Evolutionary conservation across 1,140 invertebrate genomes (phyloP), one percentile per base, ranked within the genome.

Genomic region (Planococcus citri): DNA sequence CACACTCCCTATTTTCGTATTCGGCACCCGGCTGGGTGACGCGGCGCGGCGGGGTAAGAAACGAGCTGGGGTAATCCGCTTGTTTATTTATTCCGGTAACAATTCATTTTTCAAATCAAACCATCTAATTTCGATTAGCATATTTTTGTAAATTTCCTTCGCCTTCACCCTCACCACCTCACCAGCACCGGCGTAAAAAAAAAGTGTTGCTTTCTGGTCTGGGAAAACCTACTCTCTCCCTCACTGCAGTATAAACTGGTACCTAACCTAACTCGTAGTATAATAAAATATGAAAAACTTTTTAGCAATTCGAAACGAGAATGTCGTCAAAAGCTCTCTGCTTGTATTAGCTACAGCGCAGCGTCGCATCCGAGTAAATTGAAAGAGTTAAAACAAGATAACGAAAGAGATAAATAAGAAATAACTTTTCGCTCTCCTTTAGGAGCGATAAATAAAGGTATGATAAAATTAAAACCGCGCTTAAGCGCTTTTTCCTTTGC

Each of bases 351-450:
- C 21, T 8, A n/a, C 17, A 58, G 10, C 24, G 24, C 60, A 64
- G 20, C 60, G 60, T 64, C 24, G n/a, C n/a, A n/a, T n/a, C n/a
- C n/a, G 20, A 64, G 60, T 64, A 64, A 64, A 64, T 64, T 64
- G 60, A 64, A 64, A 64, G 60, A 64, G 60, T 64, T 64, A 27
- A 64, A 64, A 64, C 60, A 25, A 64, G 22, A 64, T 64, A 64
- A 20, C 60, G 22, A 64, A 27, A 64, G 10, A 64, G 60, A 64
- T 64, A 64, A 64, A 64, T 64, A 64, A 64, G 60, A 64, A 64
- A 64, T 64, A 64, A 64, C 60, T 64, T 64, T 64, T 64, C 25
- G 17, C 60, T 25, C 60, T 64, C 60, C 60, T 64, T 24, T 25
- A 64, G 60, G 60, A 64, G 60, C 60, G 21, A 64, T 64, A 64